Evolutionary conservation across 2,113 vertebrate genomes (phyloP).

Genomic region (Erpornis zantholeuca): DNA sequence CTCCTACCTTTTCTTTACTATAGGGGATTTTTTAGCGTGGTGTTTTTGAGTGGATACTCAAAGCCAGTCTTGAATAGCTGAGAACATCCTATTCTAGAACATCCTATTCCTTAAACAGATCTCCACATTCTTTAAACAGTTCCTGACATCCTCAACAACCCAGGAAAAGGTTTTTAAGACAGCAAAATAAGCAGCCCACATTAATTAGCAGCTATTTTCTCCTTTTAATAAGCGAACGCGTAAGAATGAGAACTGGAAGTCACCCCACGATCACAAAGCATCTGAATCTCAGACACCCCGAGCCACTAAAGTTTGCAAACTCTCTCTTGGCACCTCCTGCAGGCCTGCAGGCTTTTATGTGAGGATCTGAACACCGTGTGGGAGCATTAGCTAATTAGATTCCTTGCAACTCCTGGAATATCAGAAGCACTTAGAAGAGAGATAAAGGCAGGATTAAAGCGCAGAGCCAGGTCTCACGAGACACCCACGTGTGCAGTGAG

Average conservation of each 20-base stretch:
- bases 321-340: neutral
- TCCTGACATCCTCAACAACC: neutral
- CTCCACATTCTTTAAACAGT: neutral
- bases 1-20: neutral
- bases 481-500: fast-evolving
- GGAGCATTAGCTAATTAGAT: conserved; percentile 34
- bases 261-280: neutral
- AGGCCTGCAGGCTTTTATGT: neutral
- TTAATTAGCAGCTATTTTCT: conserved; percentile 34
- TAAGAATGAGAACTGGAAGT: neutral
- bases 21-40: neutral
- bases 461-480: neutral
- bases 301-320: neutral
- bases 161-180: neutral
- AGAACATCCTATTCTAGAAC: neutral
- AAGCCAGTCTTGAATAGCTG: neutral
- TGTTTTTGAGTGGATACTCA: neutral
- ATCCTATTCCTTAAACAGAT: neutral
- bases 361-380: neutral
- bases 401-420: neutral
- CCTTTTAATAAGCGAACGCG: neutral
- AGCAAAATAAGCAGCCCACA: neutral
- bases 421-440: neutral
- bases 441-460: neutral
- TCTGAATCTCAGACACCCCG: neutral